Evolutionary conservation across 2,888 invertebrate species (phyloP).

Genomic region (Stegana nigrithorax): DNA sequence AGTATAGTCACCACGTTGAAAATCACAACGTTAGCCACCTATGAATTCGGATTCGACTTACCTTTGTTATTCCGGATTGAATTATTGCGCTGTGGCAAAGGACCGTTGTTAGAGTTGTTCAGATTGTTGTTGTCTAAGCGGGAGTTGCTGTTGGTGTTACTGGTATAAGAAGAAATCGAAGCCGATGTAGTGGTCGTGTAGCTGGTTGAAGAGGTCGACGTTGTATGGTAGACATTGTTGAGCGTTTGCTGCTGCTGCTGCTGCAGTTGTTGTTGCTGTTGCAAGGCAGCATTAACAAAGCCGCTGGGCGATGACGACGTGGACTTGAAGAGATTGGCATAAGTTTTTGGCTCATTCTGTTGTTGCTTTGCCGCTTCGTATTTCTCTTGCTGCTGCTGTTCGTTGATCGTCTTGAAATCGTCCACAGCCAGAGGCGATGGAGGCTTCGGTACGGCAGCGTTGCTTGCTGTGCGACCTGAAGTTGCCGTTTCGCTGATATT

Average conservation of each 20-base stretch:
- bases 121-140: constrained; percentile 61
- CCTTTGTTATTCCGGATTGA: constrained; percentile 64
- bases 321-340: constrained; percentile 85
- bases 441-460: constrained; percentile 41
- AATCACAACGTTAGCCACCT: not conserved
- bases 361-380: constrained; percentile 65
- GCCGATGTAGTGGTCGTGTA: constrained; percentile 54
- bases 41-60: constrained; percentile 31
- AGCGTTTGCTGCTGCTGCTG: constrained; percentile 59
- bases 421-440: constrained; percentile 46
- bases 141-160: constrained; percentile 43
- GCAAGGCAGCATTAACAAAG: constrained; percentile 65
- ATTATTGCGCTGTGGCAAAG: constrained; percentile 65
- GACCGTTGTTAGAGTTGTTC: constrained; percentile 41
- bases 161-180: constrained; percentile 49
- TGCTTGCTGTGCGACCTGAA: constrained; percentile 28
- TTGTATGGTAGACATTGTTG: constrained; percentile 41
- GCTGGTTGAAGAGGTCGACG: constrained; percentile 42
- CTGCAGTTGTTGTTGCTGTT: constrained; percentile 66
- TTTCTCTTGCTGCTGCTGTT: constrained; percentile 65
- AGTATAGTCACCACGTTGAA: constrained; percentile 2
- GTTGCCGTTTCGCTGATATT: not conserved
- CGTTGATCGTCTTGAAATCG: constrained; percentile 63
- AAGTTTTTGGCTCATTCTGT: constrained; percentile 83
- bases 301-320: constrained; percentile 63